A percentile compares a stretch with the other conserved stretches of the same genome.
These are phyloP conservation scores for Megalops atlanticus DNA, from an alignment of 2,113 vertebrate genomes.

Conservation along the genomic window DNA sequence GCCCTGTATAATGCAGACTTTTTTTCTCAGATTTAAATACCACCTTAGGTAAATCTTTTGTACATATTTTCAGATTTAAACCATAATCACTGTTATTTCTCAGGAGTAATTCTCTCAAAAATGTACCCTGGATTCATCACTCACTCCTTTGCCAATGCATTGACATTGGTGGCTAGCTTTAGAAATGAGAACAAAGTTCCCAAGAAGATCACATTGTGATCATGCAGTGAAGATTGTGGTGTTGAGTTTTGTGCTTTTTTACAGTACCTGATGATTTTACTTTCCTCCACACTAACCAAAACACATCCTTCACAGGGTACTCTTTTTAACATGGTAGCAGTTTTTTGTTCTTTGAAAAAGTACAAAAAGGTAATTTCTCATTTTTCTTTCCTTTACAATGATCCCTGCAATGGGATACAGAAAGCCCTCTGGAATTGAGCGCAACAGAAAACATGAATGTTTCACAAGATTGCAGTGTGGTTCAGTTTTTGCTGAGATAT, in stretches of 20 bases:
- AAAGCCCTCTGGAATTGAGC: background rate
- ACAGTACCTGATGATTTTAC: too few species aligned
- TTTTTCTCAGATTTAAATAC: too few species aligned
- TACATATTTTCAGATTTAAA: too few species aligned
- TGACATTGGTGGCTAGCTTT: background rate
- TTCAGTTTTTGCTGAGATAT: too few species aligned
- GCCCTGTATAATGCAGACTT: too few species aligned
- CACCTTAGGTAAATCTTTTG: too few species aligned
- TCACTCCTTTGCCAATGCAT: background rate
- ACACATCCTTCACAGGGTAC: too few species aligned
- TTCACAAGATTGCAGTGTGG: too few species aligned
- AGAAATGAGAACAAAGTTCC: background rate
- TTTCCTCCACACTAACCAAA: too few species aligned
- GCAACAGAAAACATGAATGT: background rate
- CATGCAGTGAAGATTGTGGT: background rate
- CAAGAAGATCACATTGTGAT: background rate
- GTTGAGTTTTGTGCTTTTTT: too few species aligned
- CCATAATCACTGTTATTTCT: too few species aligned
- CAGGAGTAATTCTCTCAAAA: too few species aligned
- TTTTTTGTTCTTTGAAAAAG: background rate
- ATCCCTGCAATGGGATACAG: background rate
- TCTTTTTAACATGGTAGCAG: background rate
- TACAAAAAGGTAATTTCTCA: background rate
- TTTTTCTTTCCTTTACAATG: background rate
- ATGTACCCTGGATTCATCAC: background rate